These are phyloP conservation scores for Trematocara marginatum DNA, from an alignment of 2,113 vertebrate genomes.

Conservation along the genomic window DNA sequence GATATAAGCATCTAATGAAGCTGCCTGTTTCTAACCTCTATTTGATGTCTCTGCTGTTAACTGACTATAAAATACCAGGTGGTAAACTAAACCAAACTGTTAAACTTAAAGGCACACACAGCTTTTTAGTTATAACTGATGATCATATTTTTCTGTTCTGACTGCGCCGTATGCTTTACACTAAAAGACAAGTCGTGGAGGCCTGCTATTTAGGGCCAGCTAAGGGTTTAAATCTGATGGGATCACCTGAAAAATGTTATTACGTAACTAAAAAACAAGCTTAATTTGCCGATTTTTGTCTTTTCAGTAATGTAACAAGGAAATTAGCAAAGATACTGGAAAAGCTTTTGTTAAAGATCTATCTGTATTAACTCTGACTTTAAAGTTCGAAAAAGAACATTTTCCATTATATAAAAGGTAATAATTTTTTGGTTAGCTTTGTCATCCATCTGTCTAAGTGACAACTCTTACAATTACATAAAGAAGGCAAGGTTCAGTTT, in stretches of 20 bases:
- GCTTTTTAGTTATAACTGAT: background rate
- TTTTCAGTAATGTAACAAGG: background rate
- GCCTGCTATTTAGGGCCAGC: background rate
- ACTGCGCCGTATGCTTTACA: background rate
- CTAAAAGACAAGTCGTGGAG: background rate
- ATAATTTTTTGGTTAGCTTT: background rate
- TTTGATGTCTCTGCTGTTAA: background rate
- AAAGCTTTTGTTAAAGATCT: background rate
- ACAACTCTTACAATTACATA: background rate
- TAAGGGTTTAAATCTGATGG: background rate
- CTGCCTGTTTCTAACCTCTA: background rate
- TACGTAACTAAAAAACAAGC: background rate
- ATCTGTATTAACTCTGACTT: background rate
- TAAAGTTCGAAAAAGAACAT: background rate
- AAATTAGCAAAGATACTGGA: background rate
- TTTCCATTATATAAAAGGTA: background rate
- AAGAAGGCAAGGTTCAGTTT: background rate
- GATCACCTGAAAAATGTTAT: background rate
- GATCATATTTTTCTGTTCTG: background rate
- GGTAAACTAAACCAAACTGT: background rate
- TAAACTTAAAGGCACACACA: background rate
- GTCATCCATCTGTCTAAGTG: background rate
- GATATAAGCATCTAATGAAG: background rate
- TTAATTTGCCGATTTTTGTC: background rate
- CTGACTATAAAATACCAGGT: background rate